Evolutionary conservation across 2,888 invertebrate species (phyloP).

Genomic region (Auanema freiburgensis): DNA sequence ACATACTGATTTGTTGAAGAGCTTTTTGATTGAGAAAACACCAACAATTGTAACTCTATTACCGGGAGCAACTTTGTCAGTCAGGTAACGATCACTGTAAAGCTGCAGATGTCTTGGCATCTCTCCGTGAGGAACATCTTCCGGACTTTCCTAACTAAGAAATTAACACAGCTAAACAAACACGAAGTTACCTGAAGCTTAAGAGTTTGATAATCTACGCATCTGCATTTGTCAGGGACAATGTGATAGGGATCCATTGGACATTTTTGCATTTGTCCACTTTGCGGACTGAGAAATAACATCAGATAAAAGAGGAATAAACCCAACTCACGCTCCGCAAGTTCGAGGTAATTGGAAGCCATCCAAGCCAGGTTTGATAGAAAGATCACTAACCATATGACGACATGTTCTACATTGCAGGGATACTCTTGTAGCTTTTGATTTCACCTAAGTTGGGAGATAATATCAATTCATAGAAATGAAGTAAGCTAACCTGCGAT

Average conservation of each 20-base stretch:
- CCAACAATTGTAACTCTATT: conserved; percentile 86
- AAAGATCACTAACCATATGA: conserved; percentile 83
- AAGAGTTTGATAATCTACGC: conserved; percentile 96
- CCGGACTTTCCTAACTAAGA: conserved; percentile 82
- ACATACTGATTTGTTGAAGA: conserved; percentile 61
- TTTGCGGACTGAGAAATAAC: conserved; percentile 77
- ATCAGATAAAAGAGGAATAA: not conserved
- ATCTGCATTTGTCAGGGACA: conserved; percentile 93
- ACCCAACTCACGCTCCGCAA: conserved; percentile 80
- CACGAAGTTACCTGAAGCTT: conserved; percentile 68
- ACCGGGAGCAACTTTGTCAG: conserved; percentile 80
- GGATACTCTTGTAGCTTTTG: conserved; percentile 91
- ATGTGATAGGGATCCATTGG: conserved; percentile 97
- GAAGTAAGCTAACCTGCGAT: conserved; percentile 71
- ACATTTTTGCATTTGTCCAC: conserved; percentile 82
- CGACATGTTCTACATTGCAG: conserved; percentile 91
- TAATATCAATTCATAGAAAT: not conserved
- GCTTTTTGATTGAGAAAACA: conserved; percentile 92
- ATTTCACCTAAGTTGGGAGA: conserved; percentile 73
- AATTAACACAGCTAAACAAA: not conserved
- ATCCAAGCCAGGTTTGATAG: conserved; percentile 90
- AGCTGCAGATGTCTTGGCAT: conserved; percentile 93
- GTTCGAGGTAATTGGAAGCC: conserved; percentile 92
- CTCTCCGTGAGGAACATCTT: conserved; percentile 92
- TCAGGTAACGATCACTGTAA: conserved; percentile 79